These are phyloP conservation scores for Zaprionus tsacasi DNA, from an alignment of 1,140 invertebrate species.

Conservation along the genomic window DNA sequence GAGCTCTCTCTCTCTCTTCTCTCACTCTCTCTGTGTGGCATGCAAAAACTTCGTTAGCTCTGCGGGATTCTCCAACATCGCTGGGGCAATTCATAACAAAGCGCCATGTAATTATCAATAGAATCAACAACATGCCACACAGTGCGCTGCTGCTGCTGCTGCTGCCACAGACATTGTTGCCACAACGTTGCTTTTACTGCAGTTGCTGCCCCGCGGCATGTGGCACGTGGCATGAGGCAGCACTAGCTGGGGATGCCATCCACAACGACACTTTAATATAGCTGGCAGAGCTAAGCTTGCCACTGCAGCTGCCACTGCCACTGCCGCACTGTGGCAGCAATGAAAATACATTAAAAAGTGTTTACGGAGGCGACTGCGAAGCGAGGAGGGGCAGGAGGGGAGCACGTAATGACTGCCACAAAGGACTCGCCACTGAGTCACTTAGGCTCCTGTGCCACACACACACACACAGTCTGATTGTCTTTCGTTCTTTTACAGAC, in stretches of 20 bases:
- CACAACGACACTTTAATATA: slow-evolving; percentile 57
- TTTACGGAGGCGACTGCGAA: slow-evolving; percentile 36
- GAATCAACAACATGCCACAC: slow-evolving; percentile 64
- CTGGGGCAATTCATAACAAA: slow-evolving; percentile 66
- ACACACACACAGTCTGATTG: background rate
- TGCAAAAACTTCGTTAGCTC: slow-evolving; percentile 62
- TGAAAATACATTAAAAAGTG: slow-evolving; percentile 66
- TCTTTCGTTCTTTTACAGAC: slow-evolving; percentile 85
- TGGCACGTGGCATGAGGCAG: slow-evolving; percentile 26
- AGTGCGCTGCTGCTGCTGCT: slow-evolving; percentile 1
- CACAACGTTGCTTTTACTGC: slow-evolving; percentile 1
- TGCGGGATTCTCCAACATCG: slow-evolving; percentile 26
- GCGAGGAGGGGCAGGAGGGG: background rate
- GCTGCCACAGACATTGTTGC: slow-evolving; percentile 26
- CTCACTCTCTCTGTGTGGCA: slow-evolving; percentile 31
- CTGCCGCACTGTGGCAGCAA: slow-evolving; percentile 27
- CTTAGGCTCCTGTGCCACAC: background rate
- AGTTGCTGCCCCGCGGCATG: slow-evolving; percentile 17
- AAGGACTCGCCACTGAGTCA: slow-evolving; percentile 2
- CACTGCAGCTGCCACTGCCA: slow-evolving; percentile 20
- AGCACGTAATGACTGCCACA: slow-evolving; percentile 30
- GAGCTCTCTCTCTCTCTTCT: background rate
- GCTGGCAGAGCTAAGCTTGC: slow-evolving; percentile 26
- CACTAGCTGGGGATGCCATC: background rate
- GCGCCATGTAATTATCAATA: slow-evolving; percentile 77